phyloP scores from a whole-genome alignment of 2,797 vertebrate species.

The Gymnoscopelus microlampas region DNA sequence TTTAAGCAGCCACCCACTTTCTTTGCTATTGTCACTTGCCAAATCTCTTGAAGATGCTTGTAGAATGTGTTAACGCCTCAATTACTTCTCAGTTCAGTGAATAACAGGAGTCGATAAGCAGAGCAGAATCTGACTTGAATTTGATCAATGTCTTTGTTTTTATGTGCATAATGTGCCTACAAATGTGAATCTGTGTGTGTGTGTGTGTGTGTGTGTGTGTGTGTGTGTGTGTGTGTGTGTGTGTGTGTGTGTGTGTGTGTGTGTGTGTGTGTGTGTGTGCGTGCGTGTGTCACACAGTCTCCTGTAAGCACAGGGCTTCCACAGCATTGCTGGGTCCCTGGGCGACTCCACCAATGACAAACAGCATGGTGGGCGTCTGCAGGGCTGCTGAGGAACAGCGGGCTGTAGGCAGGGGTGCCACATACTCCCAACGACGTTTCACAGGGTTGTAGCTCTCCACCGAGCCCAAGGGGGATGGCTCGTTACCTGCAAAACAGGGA shows the following conservation, averaged over 20 bases:
- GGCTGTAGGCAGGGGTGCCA: constrained; percentile 89
- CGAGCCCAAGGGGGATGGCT: constrained; percentile 89
- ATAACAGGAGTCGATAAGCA: constrained; percentile 45
- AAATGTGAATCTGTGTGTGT: constrained; percentile 34
- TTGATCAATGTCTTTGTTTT: constrained; percentile 23
- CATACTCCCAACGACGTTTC: constrained; percentile 90
- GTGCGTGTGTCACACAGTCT: constrained; percentile 83
- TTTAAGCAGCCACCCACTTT: constrained; percentile 24
- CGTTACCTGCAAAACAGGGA: constrained; percentile 84
- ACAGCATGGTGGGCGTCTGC: constrained; percentile 84
- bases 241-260: not conserved
- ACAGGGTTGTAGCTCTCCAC: constrained; percentile 92
- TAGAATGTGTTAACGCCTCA: constrained; percentile 37
- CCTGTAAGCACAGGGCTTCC: constrained; percentile 90
- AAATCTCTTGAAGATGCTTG: constrained; percentile 40
- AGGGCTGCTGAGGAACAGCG: constrained; percentile 93
- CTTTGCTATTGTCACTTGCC: constrained; percentile 45
- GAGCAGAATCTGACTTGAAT: constrained; percentile 29
- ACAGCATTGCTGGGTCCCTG: constrained; percentile 93
- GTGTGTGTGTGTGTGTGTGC: not conserved
- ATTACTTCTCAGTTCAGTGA: constrained; percentile 14
- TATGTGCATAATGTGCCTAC: constrained; percentile 22
- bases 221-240: not conserved
- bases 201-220: not conserved
- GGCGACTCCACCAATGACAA: constrained; percentile 93